phyloP scores from a whole-genome alignment of 1,140 invertebrate species.

The Lamellibrachia luymesi region DNA sequence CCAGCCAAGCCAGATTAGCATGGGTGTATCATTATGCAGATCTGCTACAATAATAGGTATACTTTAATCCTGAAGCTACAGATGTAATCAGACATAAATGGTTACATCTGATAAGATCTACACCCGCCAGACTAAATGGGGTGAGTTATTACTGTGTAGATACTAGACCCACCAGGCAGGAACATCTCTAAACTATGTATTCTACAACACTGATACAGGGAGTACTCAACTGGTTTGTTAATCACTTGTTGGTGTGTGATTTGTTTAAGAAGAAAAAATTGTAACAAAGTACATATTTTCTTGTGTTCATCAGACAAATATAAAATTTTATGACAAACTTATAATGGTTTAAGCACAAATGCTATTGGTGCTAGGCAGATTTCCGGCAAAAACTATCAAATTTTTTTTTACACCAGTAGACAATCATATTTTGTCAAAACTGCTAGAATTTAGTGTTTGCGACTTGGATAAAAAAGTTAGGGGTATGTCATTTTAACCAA shows the following conservation, averaged over 20 bases:
- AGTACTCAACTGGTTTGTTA: not conserved
- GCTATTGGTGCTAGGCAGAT: no score
- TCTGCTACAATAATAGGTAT: not conserved
- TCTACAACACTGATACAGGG: not conserved
- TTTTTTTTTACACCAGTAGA: no score
- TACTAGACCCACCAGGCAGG: not conserved
- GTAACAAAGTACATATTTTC: no score
- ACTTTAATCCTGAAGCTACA: not conserved
- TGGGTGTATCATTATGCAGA: not conserved
- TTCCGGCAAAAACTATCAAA: no score
- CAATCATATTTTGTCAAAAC: no score
- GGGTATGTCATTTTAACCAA: no score
- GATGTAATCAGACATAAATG: conserved; percentile 7
- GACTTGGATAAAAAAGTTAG: no score
- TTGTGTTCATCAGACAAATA: no score
- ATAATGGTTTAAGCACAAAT: no score
- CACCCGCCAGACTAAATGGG: not conserved
- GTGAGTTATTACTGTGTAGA: not conserved
- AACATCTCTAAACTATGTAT: not conserved
- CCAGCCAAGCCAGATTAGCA: not conserved
- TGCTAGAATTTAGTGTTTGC: no score
- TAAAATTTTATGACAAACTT: no score
- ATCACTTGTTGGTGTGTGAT: not conserved
- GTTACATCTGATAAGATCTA: not conserved
- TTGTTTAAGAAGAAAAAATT: no score